Percentiles rank a stretch among this genome's conserved stretches.
Evolutionary conservation across 2,888 invertebrate genomes (phyloP).

Genomic region (Aleiodes leptofemur): DNA sequence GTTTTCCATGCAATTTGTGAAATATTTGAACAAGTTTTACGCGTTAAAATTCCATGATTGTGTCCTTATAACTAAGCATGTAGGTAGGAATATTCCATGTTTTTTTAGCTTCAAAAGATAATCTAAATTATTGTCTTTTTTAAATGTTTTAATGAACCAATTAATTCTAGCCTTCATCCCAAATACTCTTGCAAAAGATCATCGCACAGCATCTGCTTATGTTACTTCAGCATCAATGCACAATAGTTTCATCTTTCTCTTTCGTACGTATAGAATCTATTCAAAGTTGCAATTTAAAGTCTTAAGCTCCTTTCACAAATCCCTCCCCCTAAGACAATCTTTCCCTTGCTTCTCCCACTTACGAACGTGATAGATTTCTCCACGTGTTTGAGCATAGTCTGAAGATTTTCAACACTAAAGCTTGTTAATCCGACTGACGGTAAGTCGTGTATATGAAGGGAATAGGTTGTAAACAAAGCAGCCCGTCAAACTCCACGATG

Average conservation of each 20-base stretch:
- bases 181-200: constrained; percentile 11
- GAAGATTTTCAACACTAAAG: constrained; percentile 32
- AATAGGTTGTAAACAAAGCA: constrained; percentile 36
- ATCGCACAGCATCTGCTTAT: constrained; percentile 21
- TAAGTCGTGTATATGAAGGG: constrained; percentile 49
- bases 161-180: background rate
- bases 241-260: constrained; percentile 34
- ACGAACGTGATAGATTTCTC: constrained; percentile 39
- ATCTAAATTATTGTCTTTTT: background rate
- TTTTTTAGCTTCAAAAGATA: too few species aligned
- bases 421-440: constrained; percentile 52
- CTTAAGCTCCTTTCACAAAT: constrained; percentile 63
- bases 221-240: constrained; percentile 29
- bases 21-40: too few species aligned
- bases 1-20: too few species aligned
- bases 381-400: constrained; percentile 37
- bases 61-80: too few species aligned
- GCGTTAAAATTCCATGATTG: too few species aligned
- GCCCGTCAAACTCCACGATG: constrained; percentile 18
- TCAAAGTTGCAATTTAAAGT: constrained; percentile 51
- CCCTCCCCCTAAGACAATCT: constrained; percentile 41
- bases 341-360: background rate
- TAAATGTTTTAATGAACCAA: background rate
- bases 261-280: constrained; percentile 24
- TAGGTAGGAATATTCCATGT: too few species aligned